Percentiles rank a stretch among this genome's conserved stretches.
phyloP scores from a whole-genome alignment of 2,113 vertebrate species.

The Archocentrus centrarchus region DNA sequence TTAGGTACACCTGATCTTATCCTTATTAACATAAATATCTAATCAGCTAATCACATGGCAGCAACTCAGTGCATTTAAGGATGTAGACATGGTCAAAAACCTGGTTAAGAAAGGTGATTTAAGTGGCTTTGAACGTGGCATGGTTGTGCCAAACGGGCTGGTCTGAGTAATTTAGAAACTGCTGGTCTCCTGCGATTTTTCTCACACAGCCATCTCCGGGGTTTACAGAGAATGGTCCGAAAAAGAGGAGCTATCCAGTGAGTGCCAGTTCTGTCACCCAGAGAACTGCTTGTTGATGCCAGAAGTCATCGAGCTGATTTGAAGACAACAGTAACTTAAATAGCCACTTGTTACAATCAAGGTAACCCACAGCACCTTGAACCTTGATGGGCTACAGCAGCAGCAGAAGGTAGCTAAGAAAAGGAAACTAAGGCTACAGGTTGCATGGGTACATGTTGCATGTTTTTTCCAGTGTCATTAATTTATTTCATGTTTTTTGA shows the following conservation, averaged over 20 bases:
- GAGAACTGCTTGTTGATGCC: neutral
- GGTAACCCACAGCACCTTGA: neutral
- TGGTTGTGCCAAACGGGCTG: too few relatives aligned
- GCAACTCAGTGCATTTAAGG: too few relatives aligned
- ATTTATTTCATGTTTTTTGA: neutral
- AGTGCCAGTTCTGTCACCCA: neutral
- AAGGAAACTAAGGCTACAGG: neutral
- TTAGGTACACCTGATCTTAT: too few relatives aligned
- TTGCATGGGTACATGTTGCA: accelerated
- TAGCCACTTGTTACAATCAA: neutral
- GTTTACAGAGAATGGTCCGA: neutral
- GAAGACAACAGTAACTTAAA: neutral
- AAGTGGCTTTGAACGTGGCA: too few relatives aligned
- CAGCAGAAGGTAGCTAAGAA: neutral
- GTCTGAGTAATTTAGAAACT: too few relatives aligned
- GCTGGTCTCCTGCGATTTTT: too few relatives aligned
- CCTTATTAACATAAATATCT: too few relatives aligned
- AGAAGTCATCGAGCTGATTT: neutral
- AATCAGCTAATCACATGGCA: too few relatives aligned
- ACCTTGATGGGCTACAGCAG: neutral
- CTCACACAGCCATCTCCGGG: accelerated
- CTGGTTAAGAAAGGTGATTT: too few relatives aligned
- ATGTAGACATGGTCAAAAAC: too few relatives aligned
- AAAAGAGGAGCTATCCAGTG: neutral
- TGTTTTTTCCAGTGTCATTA: neutral